phyloP scores from a whole-genome alignment of 1,140 invertebrate genomes.

The Procambarus clarkii region DNA sequence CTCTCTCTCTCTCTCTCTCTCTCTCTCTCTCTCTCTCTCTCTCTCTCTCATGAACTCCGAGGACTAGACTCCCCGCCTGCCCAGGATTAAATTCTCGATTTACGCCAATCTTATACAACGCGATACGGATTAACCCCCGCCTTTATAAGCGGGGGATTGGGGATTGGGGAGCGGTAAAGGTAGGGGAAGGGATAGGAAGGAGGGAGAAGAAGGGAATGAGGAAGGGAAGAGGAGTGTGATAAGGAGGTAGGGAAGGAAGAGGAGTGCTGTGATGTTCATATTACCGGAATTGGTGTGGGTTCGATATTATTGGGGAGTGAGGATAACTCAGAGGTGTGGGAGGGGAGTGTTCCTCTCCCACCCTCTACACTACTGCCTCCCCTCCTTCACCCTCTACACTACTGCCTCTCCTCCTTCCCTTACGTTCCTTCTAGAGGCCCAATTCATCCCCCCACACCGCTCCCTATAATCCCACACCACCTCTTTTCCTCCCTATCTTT shows the following conservation, averaged over 20 bases:
- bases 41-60: neutral
- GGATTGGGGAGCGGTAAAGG: neutral
- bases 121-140: neutral
- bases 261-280: neutral
- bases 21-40: neutral
- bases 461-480: no score
- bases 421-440: no score
- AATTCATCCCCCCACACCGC: no score
- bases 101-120: constrained; percentile 14
- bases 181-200: neutral
- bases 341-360: no score
- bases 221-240: no score
- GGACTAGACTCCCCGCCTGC: neutral
- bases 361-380: no score
- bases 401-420: no score
- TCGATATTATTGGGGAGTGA: no score
- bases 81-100: constrained; percentile 1
- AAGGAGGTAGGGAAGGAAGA: neutral
- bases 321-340: no score
- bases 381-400: no score
- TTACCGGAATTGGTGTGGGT: no score
- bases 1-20: neutral
- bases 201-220: no score
- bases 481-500: neutral
- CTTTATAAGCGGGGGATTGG: neutral